Evolutionary conservation across 2,888 invertebrate species (phyloP), one percentile per base, ranked within the genome.

Genomic region (Lepeophtheirus nordmannii): DNA sequence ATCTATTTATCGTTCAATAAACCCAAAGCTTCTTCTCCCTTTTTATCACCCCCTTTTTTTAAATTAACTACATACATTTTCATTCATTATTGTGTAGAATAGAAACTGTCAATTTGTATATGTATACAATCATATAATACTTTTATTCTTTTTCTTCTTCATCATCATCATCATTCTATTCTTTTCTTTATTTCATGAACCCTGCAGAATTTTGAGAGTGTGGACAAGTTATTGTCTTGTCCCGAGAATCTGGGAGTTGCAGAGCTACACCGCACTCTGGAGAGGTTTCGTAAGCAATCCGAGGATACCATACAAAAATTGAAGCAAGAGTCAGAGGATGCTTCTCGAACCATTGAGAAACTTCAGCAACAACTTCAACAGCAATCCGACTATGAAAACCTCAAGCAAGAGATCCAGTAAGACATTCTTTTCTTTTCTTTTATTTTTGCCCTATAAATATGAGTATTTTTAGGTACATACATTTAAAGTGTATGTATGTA

Each of bases 391-490:
- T 67, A 67, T 58, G 58, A 67, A 30, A 56, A 58, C 37, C 59
- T 67, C 58, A 67, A 67, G 38, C 58, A 62, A 20, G 67, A 62
- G 38, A 41, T 67, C 7, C 59, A 57, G 67, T 67, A 64, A 67
- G 67, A 57, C n/a, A 7, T 20, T 38, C 9, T 1, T 37, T 8
- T 23, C 14, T 14, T 22, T 14, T 23, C 20, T 20, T 20, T 7
- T 17, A 20, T 53, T 17, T 17, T 7, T 20, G 7, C 17, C 17
- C 7, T 17, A 3, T 5, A 30, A 30, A 30, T 30, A 30, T 30
- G 30, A 30, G 7, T 7, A 30, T 30, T 57, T n/a, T 22, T 11
- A 22, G 8, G 30, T 30, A 30, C 30, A n/a, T n/a, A n/a, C n/a
- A n/a, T n/a, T n/a, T n/a, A n/a, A n/a, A n/a, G n/a, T n/a, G n/a